phyloP scores from a whole-genome alignment of 2,797 vertebrate genomes.

The Monodelphis domestica region DNA sequence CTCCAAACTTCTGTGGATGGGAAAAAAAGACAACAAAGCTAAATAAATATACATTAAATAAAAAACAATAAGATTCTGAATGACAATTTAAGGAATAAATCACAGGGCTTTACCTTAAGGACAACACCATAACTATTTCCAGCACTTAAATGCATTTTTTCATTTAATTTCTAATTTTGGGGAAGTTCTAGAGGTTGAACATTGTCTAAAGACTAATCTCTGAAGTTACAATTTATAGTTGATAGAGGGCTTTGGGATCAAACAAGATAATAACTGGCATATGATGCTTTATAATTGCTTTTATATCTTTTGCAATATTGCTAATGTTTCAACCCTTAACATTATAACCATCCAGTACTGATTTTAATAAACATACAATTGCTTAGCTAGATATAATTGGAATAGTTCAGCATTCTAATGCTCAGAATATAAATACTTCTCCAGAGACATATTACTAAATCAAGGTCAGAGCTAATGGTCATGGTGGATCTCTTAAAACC shows the following conservation, averaged over 20 bases:
- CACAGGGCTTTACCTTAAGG: not conserved
- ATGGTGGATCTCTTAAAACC: constrained; percentile 3
- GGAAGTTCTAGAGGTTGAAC: not conserved
- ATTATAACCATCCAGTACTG: not conserved
- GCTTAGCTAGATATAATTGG: constrained; percentile 3
- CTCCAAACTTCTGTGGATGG: not conserved
- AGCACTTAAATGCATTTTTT: not conserved
- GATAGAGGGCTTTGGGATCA: not conserved
- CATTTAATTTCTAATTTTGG: not conserved
- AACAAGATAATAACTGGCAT: not conserved
- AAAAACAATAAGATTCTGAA: not conserved
- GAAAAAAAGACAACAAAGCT: not conserved
- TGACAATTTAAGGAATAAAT: not conserved
- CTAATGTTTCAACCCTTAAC: not conserved
- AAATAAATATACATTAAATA: not conserved
- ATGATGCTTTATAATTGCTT: not conserved
- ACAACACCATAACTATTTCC: not conserved
- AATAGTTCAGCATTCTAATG: constrained; percentile 72
- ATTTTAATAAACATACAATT: not conserved
- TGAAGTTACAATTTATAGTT: not conserved
- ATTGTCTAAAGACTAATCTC: not conserved
- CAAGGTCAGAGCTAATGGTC: constrained; percentile 38
- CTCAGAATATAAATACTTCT: not conserved
- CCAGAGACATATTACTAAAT: not conserved
- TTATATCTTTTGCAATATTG: not conserved